Conservation (phyloP, 2,888 invertebrate genomes). For the Drosophila neonasuta region DNA sequence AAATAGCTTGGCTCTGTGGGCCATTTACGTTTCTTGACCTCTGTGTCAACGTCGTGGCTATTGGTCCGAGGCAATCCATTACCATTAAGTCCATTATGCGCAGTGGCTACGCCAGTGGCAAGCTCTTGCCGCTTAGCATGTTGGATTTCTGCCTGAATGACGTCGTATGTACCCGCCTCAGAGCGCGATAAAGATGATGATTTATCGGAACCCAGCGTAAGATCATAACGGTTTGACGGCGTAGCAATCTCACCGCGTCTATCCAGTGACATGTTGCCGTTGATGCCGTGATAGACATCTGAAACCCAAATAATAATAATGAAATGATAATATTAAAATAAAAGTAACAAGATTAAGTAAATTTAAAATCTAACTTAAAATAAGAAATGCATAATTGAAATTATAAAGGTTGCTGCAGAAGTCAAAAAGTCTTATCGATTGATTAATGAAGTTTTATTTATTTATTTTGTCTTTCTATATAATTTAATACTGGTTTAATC, state of each 20-base stretch:
- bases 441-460: constrained; percentile 79
- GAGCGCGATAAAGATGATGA: constrained; percentile 82
- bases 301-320: constrained; percentile 6
- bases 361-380: constrained; percentile 9
- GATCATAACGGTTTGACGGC: constrained; percentile 80
- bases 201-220: constrained; percentile 81
- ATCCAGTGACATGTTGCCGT: constrained; percentile 82
- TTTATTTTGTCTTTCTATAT: constrained; percentile 67
- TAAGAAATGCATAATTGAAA: constrained; percentile 7
- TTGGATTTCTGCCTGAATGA: constrained; percentile 81
- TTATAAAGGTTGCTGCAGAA: neutral
- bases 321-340: constrained; percentile 1
- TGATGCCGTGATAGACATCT: constrained; percentile 82
- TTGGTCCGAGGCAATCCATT: constrained; percentile 34
- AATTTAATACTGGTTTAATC: constrained; percentile 67
- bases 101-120: constrained; percentile 69
- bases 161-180: constrained; percentile 82
- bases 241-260: constrained; percentile 79
- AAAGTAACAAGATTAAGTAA: neutral
- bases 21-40: constrained; percentile 83
- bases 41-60: constrained; percentile 74
- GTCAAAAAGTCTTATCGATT: constrained; percentile 38
- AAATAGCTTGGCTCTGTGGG: constrained; percentile 89
- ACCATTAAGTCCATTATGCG: constrained; percentile 72
- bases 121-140: constrained; percentile 79